Percentiles rank a stretch among this genome's conserved stretches.
Evolutionary conservation across 2,113 vertebrate genomes (phyloP).

Genomic region (Struthio camelus): DNA sequence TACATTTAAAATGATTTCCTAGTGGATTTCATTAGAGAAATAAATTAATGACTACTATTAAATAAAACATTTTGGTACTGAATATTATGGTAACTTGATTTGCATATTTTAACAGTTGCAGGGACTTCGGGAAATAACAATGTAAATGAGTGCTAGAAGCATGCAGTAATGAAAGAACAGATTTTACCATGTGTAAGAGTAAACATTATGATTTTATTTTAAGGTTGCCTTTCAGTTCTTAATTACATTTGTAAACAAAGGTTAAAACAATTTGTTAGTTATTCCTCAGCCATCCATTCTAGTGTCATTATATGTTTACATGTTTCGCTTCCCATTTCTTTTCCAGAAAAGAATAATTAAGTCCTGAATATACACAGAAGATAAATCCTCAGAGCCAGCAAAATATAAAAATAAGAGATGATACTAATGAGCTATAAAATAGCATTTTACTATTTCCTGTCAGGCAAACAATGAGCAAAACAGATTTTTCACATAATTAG

Average conservation of each 20-base stretch:
- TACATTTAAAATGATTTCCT: conserved; percentile 64
- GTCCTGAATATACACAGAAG: background rate
- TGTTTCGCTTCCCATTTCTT: background rate
- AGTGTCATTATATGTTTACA: background rate
- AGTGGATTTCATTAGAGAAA: conserved; percentile 55
- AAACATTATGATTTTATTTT: background rate
- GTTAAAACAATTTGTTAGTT: conserved; percentile 14
- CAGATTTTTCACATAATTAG: conserved; percentile 31
- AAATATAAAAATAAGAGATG: background rate
- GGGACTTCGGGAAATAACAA: conserved; percentile 63
- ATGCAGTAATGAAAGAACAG: conserved; percentile 32
- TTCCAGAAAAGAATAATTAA: background rate
- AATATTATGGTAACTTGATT: conserved; percentile 57
- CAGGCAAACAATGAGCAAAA: conserved; percentile 41
- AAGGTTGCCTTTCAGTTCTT: conserved; percentile 1
- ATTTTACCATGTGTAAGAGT: background rate
- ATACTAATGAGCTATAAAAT: background rate
- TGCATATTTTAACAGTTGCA: conserved; percentile 68
- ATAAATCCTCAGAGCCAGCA: background rate
- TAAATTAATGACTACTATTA: conserved; percentile 66
- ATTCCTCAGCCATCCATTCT: background rate
- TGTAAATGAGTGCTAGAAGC: conserved; percentile 39
- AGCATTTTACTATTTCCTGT: conserved; percentile 43
- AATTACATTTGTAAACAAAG: conserved; percentile 48
- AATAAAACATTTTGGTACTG: conserved; percentile 68